These are phyloP conservation scores for Drosophila bifasciata DNA, from an alignment of 1,140 invertebrate genomes.

Conservation along the genomic window DNA sequence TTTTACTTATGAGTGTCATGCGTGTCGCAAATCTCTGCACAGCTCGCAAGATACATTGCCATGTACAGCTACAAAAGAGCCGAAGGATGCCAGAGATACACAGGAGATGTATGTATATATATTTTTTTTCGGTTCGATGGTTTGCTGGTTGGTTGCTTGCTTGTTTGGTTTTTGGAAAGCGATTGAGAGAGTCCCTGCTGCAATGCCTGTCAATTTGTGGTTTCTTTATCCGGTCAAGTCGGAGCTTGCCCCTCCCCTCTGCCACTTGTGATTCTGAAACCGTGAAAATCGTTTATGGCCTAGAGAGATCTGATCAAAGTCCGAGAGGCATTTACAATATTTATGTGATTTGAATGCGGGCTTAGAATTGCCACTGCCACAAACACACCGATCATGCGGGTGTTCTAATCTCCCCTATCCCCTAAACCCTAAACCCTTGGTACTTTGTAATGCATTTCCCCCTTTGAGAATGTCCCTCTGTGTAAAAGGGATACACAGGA, in stretches of 20 bases:
- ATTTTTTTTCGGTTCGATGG: slow-evolving; percentile 34
- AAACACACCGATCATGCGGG: slow-evolving; percentile 46
- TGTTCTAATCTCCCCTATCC: slow-evolving; percentile 3
- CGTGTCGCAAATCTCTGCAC: slow-evolving; percentile 70
- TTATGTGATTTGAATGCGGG: slow-evolving; percentile 72
- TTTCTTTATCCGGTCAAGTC: slow-evolving; percentile 37
- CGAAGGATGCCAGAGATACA: slow-evolving; percentile 41
- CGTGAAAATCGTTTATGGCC: slow-evolving; percentile 67
- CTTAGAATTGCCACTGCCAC: slow-evolving; percentile 34
- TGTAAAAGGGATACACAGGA: neutral
- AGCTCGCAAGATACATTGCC: slow-evolving; percentile 54
- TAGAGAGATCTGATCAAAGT: slow-evolving; percentile 25
- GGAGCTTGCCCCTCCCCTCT: neutral
- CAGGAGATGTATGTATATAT: slow-evolving; percentile 15
- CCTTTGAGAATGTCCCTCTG: neutral
- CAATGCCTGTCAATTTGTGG: slow-evolving; percentile 77
- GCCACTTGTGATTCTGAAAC: slow-evolving; percentile 20
- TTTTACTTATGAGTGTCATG: slow-evolving; percentile 80
- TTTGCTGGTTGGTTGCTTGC: slow-evolving; percentile 4
- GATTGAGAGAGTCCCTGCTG: slow-evolving; percentile 24
- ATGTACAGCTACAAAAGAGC: slow-evolving; percentile 33
- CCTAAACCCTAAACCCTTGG: neutral
- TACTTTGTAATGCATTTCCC: slow-evolving; percentile 41
- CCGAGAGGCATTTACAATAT: slow-evolving; percentile 50
- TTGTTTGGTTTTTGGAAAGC: neutral